Evolutionary conservation across 1,140 invertebrate genomes (phyloP).

Genomic region (Penaeus vannamei): DNA sequence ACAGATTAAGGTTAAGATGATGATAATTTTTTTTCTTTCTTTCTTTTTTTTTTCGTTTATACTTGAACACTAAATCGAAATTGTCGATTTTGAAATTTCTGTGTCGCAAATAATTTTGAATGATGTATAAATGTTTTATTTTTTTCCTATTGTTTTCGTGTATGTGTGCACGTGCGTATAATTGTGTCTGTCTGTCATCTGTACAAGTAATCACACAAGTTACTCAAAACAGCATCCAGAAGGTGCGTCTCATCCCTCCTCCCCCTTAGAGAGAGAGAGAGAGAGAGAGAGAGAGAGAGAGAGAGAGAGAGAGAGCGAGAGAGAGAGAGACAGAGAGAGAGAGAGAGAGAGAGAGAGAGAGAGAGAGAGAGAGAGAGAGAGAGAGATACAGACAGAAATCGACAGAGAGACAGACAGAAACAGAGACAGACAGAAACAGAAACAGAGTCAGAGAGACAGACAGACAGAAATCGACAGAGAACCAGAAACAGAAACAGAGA

Average conservation of each 20-base stretch:
- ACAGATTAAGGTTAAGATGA: too few species aligned
- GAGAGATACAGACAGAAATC: background rate
- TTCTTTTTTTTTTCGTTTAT: too few species aligned
- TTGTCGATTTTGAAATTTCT: too few species aligned
- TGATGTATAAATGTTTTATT: too few species aligned
- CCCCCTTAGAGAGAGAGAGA: background rate
- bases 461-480: too few species aligned
- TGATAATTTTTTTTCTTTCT: too few species aligned
- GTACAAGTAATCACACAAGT: background rate
- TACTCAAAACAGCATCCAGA: background rate
- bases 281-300: background rate
- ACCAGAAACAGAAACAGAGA: background rate
- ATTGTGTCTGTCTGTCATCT: too few species aligned
- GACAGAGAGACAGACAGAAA: conserved; percentile 3
- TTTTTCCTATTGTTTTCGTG: too few species aligned
- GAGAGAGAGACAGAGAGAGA: conserved; percentile 32
- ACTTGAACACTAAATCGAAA: too few species aligned
- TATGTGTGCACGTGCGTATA: too few species aligned
- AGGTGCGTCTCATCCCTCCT: background rate
- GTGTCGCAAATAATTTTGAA: too few species aligned
- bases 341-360: background rate
- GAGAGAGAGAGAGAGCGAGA: background rate
- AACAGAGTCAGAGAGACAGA: too few species aligned
- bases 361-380: background rate
- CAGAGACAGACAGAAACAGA: background rate